Percentiles rank a stretch among this genome's conserved stretches.
Conservation (phyloP, 2,113 vertebrate genomes). For the Trichomycterus rosablanca region DNA sequence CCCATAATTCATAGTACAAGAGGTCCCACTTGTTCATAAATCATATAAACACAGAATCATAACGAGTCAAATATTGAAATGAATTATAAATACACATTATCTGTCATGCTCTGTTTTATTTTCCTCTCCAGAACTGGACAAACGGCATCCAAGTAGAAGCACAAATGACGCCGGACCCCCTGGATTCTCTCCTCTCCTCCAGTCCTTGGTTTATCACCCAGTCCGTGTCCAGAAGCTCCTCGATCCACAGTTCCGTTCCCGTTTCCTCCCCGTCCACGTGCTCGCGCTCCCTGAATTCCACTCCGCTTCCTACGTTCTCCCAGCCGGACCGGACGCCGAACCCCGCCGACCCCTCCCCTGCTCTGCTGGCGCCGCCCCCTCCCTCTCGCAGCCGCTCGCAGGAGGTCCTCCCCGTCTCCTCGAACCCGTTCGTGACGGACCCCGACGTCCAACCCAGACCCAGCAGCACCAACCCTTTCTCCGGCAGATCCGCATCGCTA, state of each 20-base stretch:
- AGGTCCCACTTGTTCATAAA: too few species aligned
- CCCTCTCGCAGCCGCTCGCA: conserved; percentile 73
- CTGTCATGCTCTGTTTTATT: conserved; percentile 35
- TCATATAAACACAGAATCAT: too few species aligned
- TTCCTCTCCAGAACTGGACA: conserved; percentile 64
- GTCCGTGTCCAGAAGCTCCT: conserved; percentile 66
- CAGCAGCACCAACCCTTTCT: conserved; percentile 78
- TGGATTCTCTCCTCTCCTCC: conserved; percentile 73
- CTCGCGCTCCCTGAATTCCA: conserved; percentile 62
- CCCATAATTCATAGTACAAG: too few species aligned
- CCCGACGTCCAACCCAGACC: conserved; percentile 56
- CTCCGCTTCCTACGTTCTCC: conserved; percentile 60
- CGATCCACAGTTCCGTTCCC: conserved; percentile 46
- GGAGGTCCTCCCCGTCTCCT: conserved; percentile 67
- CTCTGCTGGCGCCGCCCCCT: conserved; percentile 67
- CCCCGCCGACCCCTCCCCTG: conserved; percentile 31
- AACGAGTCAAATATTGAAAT: neutral
- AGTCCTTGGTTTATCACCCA: conserved; percentile 65
- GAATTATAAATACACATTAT: neutral
- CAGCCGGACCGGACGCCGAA: conserved; percentile 37
- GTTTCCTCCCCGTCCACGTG: conserved; percentile 53
- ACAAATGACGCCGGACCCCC: conserved; percentile 75
- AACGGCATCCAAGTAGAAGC: conserved; percentile 69
- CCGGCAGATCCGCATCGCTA: conserved; percentile 51
- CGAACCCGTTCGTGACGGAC: conserved; percentile 64